These are phyloP conservation scores for Leptodirus hochenwartii DNA, from an alignment of 2,888 invertebrate species.

Conservation along the genomic window DNA sequence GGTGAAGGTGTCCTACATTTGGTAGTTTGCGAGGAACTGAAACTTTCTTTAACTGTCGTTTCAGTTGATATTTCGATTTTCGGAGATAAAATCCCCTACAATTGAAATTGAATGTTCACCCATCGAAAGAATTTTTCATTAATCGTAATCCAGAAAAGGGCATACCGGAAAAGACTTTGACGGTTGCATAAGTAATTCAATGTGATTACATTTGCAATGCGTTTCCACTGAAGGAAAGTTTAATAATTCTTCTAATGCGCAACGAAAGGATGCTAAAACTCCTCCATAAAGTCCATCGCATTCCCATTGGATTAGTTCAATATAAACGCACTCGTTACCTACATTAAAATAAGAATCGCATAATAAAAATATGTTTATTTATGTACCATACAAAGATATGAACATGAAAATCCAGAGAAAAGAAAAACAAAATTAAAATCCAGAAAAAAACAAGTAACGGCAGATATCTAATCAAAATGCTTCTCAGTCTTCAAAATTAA, in stretches of 20 bases:
- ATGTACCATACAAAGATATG: background rate
- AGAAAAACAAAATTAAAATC: background rate
- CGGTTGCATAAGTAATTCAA: constrained; percentile 51
- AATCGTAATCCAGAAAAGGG: no score
- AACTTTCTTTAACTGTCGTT: constrained; percentile 44
- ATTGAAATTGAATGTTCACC: constrained; percentile 8
- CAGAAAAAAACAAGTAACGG: no score
- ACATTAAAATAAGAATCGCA: background rate
- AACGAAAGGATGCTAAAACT: constrained; percentile 43
- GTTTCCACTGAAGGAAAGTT: constrained; percentile 38
- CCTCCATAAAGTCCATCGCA: constrained; percentile 27
- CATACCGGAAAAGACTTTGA: constrained; percentile 46
- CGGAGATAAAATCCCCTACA: constrained; percentile 49
- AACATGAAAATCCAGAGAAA: background rate
- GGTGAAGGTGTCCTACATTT: no score
- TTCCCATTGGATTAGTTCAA: constrained; percentile 47
- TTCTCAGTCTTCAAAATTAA: no score
- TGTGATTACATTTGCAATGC: constrained; percentile 35
- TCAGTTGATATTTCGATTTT: constrained; percentile 52
- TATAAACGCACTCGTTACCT: constrained; percentile 41
- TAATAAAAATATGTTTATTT: background rate
- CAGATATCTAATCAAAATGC: no score
- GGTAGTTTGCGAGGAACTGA: no score
- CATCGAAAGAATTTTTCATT: no score
- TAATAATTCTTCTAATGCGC: constrained; percentile 41